A percentile compares a stretch with the other conserved stretches of the same genome.
These are phyloP conservation scores for Macquaria ambigua DNA, from an alignment of 2,113 vertebrate genomes.

Conservation along the genomic window DNA sequence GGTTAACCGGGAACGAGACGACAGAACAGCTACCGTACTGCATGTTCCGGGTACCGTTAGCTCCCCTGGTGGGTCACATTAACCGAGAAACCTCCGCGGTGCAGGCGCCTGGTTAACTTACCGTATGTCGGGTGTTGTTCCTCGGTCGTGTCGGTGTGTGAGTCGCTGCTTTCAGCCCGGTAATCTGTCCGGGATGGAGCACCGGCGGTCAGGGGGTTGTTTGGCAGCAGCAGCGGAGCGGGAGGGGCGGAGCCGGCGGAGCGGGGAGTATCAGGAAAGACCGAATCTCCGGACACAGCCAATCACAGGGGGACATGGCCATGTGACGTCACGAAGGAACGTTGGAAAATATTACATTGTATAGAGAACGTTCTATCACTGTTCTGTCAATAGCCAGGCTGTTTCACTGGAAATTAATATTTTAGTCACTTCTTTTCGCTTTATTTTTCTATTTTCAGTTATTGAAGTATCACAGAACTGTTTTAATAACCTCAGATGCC, in stretches of 20 bases:
- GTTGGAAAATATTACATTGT: too few relatives aligned
- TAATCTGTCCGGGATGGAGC: neutral
- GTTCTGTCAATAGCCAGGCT: too few relatives aligned
- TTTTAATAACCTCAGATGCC: too few relatives aligned
- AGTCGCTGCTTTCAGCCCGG: too few relatives aligned
- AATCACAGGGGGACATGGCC: conserved; percentile 38
- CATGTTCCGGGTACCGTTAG: neutral
- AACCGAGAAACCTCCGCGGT: neutral
- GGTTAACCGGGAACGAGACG: too few relatives aligned
- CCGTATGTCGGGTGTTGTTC: neutral
- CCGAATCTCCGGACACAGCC: conserved; percentile 46
- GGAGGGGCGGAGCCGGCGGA: neutral
- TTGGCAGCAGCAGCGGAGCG: neutral
- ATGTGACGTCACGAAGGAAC: too few relatives aligned
- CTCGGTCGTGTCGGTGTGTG: neutral
- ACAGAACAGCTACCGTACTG: too few relatives aligned
- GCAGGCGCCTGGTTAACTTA: neutral
- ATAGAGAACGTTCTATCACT: too few relatives aligned
- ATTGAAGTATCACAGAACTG: too few relatives aligned
- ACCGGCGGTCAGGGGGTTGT: neutral
- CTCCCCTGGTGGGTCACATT: neutral
- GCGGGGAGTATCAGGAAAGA: neutral
- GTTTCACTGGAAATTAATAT: too few relatives aligned
- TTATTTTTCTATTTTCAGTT: too few relatives aligned
- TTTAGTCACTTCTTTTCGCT: too few relatives aligned